Base-by-base conservation (phyloP, 2,113 vertebrate species). In the Oncorhynchus masou region DNA sequence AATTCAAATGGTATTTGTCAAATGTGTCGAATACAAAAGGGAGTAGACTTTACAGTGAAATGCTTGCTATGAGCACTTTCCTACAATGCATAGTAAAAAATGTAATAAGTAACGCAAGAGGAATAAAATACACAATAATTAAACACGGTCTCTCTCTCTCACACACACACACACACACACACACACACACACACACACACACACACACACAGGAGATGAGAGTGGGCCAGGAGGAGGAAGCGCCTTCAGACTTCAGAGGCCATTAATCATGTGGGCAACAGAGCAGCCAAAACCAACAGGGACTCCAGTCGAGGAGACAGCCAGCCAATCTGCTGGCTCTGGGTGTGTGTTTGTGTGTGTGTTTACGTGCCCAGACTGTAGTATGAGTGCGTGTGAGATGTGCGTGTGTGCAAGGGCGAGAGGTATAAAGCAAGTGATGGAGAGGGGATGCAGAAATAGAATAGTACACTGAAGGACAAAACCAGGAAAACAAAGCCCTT, bases 181-280 rank as follows among this genome's bases (percentile, higher is more conserved):
- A 34, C 51, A 54, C 15, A 54, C 51, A 54, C 15, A 19, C 27
- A 3, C 27, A n/a, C 49, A 19, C 51, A 54, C 51, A 54, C 15
- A 19, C 51, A 54, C 15, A 54, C 51, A 54, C 15, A 19, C 16
- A 34, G 29, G 29, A 39, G 15, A 31, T 19, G 29, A 54, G 39
- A 11, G 67, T 20, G 45, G 62, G 16, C 31, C 68, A 22, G n/a
- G 2, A 13, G 70, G 4, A 77, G 76, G 71, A 85, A 83, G 72
- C 73, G 62, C 77, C 79, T 70, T 76, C 69, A 77, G 70, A 83
- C 73, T 77, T 83, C 74, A 70, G 71, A 70, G 71, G 73, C 84
- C 83, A 90, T 90, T 89, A 88, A 90, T 90, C 87, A 91, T 81
- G 74, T 64, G 25, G 74, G 70, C 48, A 29, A 76, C 69, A 73